Conservation (phyloP, 2,113 vertebrate species). For the Rhea americana region DNA sequence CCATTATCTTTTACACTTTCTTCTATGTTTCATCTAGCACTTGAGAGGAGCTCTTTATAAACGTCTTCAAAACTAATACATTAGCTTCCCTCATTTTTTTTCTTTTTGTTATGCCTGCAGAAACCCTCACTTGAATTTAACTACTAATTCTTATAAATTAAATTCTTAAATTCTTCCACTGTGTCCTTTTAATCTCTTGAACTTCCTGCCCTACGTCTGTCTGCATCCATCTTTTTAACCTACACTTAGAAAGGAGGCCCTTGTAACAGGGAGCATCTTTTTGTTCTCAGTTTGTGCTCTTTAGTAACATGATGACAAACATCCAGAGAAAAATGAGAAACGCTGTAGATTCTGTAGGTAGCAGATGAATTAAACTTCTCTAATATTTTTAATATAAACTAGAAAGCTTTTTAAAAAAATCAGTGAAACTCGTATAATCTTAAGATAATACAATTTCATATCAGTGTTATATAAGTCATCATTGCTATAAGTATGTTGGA, state of each 20-base stretch:
- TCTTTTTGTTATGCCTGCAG: neutral
- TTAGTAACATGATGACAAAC: neutral
- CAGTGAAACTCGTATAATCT: neutral
- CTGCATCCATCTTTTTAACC: neutral
- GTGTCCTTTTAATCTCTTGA: neutral
- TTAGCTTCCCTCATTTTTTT: neutral
- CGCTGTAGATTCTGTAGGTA: neutral
- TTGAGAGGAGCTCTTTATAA: neutral
- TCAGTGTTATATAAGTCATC: neutral
- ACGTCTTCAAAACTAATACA: neutral
- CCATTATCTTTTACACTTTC: neutral
- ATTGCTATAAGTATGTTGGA: neutral
- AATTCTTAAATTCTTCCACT: neutral
- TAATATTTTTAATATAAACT: neutral
- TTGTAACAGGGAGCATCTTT: neutral
- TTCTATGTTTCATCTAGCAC: neutral
- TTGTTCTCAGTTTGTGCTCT: neutral
- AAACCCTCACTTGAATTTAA: neutral
- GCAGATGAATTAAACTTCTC: neutral
- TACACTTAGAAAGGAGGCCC: neutral
- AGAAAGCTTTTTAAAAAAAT: neutral
- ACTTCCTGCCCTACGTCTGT: neutral
- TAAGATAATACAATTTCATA: neutral
- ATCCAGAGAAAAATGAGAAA: neutral
- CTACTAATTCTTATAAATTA: neutral